Conservation (phyloP, 1,140 invertebrate species). For the Apocrypta bakeri region DNA sequence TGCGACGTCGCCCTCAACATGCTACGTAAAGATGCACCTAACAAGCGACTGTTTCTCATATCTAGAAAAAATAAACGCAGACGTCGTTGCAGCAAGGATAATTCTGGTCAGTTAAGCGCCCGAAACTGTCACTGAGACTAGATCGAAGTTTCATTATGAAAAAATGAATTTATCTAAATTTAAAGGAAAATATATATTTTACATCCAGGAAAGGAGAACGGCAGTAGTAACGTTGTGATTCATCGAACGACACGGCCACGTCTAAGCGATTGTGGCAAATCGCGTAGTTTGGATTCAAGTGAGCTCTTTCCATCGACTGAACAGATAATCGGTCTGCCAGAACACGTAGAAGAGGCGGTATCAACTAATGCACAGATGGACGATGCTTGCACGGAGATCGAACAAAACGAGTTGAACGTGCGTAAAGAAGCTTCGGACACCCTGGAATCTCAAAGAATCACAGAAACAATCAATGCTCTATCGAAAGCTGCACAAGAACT, state of each 20-base stretch:
- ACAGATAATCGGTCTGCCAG: constrained; percentile 60
- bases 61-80: constrained; percentile 78
- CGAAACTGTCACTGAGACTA: neutral
- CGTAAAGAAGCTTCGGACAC: constrained; percentile 13
- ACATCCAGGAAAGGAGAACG: neutral
- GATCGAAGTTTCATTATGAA: neutral
- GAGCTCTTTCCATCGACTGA: constrained; percentile 79
- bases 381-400: neutral
- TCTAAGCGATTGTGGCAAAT: constrained; percentile 86
- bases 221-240: constrained; percentile 44
- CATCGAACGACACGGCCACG: constrained; percentile 73
- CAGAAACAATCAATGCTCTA: neutral
- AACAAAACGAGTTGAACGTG: constrained; percentile 37
- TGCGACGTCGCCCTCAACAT: constrained; percentile 82
- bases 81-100: constrained; percentile 57
- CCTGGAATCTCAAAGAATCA: neutral
- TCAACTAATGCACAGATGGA: neutral
- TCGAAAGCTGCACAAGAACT: neutral
- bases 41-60: constrained; percentile 83
- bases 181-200: neutral
- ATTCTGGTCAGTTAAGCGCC: neutral
- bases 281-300: constrained; percentile 87
- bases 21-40: constrained; percentile 82
- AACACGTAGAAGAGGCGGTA: constrained; percentile 67
- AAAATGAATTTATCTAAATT: neutral